Conservation (phyloP, 2,113 vertebrate species). For the Colossoma macropomum region DNA sequence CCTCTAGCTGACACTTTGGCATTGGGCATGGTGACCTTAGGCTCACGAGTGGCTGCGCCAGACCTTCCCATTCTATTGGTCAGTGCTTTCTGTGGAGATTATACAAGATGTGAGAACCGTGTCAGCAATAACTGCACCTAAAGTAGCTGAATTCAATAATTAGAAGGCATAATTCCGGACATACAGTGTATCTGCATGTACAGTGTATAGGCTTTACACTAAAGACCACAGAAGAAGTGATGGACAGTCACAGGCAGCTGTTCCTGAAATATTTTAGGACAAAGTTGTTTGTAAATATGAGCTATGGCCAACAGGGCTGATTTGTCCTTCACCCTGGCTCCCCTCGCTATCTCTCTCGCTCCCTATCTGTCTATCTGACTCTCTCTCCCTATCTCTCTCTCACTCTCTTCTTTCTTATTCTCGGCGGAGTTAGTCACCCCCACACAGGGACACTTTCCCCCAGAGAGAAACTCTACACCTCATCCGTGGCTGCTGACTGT, state of each 20-base stretch:
- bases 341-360: neutral
- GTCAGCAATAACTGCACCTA: too few relatives aligned
- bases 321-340: neutral
- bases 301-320: neutral
- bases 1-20: too few relatives aligned
- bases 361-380: neutral
- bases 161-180: too few relatives aligned
- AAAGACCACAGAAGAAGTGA: neutral
- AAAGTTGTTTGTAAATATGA: slow-evolving; percentile 12
- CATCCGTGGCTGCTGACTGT: neutral
- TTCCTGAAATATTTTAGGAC: slow-evolving; percentile 8
- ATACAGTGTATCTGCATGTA: neutral
- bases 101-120: too few relatives aligned
- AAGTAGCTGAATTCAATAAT: too few relatives aligned
- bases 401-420: neutral
- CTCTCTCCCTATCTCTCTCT: neutral
- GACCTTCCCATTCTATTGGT: too few relatives aligned
- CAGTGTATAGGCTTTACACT: neutral
- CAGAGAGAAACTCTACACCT: slow-evolving; percentile 22
- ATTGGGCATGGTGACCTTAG: too few relatives aligned
- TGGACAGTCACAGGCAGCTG: neutral
- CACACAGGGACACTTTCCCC: slow-evolving; percentile 10
- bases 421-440: neutral
- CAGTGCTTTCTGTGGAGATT: too few relatives aligned
- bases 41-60: too few relatives aligned